Evolutionary conservation across 1,140 invertebrate species (phyloP).

Genomic region (Eriocheir sinensis): DNA sequence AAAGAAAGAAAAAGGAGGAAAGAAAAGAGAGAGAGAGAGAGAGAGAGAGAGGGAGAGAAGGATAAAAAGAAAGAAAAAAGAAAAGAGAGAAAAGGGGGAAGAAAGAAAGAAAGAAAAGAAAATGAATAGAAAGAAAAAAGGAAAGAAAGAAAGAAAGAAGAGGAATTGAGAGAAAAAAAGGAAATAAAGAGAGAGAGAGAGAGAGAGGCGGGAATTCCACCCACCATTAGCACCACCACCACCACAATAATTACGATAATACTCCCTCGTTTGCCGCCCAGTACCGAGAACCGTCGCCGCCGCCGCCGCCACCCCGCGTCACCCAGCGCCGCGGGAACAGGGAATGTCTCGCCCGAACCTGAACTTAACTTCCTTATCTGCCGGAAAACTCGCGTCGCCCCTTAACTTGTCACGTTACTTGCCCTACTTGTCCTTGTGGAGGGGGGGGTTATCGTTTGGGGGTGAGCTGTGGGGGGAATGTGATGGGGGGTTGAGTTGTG

Average conservation of each 20-base stretch:
- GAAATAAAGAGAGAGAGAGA: conserved; percentile 35
- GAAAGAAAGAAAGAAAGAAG: too few relatives aligned
- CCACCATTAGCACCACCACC: background rate
- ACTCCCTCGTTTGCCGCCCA: background rate
- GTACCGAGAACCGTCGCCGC: background rate
- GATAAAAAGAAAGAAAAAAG: background rate
- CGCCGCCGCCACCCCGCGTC: background rate
- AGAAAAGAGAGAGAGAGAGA: too few relatives aligned
- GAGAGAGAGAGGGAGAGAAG: conserved; percentile 1
- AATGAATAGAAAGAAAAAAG: background rate
- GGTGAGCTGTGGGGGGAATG: background rate
- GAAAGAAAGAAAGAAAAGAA: background rate
- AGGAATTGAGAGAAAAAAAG: too few relatives aligned
- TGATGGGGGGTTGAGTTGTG: background rate
- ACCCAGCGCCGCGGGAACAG: background rate
- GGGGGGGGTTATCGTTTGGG: background rate
- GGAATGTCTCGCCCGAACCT: background rate
- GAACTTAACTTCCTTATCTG: background rate
- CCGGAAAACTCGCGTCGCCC: background rate
- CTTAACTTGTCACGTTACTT: background rate
- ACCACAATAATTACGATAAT: background rate
- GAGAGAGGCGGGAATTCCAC: background rate
- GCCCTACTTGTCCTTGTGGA: background rate
- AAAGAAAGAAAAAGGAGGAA: background rate
- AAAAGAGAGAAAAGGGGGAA: background rate